Conservation (phyloP, 2,797 vertebrate genomes). For the Merluccius polli region DNA sequence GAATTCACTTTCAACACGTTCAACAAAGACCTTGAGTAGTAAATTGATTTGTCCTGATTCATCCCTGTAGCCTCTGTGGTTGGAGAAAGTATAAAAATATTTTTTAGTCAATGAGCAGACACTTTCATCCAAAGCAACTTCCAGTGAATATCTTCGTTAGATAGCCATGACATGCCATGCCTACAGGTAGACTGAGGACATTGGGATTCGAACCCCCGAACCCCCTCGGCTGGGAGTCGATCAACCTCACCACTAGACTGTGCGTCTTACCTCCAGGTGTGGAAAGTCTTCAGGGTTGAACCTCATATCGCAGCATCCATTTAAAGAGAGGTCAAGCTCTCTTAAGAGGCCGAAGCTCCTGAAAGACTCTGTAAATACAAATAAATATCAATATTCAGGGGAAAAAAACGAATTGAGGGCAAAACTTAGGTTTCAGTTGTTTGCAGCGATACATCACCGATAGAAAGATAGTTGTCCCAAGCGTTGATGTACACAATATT, state of each 20-base stretch:
- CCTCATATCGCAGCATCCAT: slow-evolving; percentile 67
- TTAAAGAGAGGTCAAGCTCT: slow-evolving; percentile 80
- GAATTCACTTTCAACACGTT: background rate
- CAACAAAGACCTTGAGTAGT: background rate
- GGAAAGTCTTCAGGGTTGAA: slow-evolving; percentile 74
- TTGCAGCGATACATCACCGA: slow-evolving; percentile 55
- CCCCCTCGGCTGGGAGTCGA: background rate
- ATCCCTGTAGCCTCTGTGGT: background rate
- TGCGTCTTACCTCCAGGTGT: slow-evolving; percentile 73
- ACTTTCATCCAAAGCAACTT: no score
- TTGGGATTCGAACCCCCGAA: background rate
- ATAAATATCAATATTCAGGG: background rate
- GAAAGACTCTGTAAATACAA: slow-evolving; percentile 68
- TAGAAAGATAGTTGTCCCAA: slow-evolving; percentile 63
- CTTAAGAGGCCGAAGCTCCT: slow-evolving; percentile 73
- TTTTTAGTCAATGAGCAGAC: background rate
- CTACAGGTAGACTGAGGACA: background rate
- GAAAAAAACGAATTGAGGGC: background rate
- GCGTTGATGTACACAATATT: slow-evolving; percentile 66
- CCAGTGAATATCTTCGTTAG: no score
- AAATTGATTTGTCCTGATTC: background rate
- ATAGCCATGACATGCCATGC: no score
- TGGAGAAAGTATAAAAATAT: background rate
- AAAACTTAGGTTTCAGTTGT: background rate
- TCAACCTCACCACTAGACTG: background rate